Evolutionary conservation across 64 coral and sea anemone genomes (phyloP), one percentile per base, ranked within the genome.

Genomic region (Montipora efflorescens): DNA sequence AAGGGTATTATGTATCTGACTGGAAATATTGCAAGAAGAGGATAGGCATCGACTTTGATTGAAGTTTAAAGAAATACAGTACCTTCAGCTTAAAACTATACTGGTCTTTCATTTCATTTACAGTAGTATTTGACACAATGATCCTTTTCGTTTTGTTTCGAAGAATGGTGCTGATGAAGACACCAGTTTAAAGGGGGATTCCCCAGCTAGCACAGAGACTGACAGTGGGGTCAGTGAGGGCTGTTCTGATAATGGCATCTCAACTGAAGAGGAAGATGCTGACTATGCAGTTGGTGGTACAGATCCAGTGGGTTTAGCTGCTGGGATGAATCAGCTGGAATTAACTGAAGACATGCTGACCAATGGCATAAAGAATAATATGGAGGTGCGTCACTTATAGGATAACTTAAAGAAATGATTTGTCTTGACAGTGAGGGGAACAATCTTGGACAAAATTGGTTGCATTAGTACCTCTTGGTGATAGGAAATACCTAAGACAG

Each of bases 191-290:
- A 98, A 96, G 75, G 95, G 93, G 74, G 98, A 96, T 59, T 99
- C 98, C 52, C 87, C 78, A 5, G 83, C 79, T 11, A 78, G 93
- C 49, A 96, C 94, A 59, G 94, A 95, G 71, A 96, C 95, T 50
- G 95, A 96, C 87, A 96, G 95, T 87, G 95, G 95, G 7, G 95
- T 96, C 1, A 96, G 95, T 81, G 77, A 93, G 74, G 90, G 90
- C 28, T 93, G 62, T 44, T 96, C 95, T 71, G 95, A 96, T 50
- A 95, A 95, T 90, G 95, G 90, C 25, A 87, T 89, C 8, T 89
- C 83, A 16, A 96, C 87, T 47, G 95, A 96, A 93, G 95, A 96
- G 50, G 95, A 95, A 55, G 82, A 92, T 3, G 5, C 22, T 67
- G 82, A 86, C 82, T 49, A 49, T 86, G 62, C 62, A 12, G 49